Evolutionary conservation across 2,113 vertebrate species (phyloP).

Genomic region (Carassius carassius): DNA sequence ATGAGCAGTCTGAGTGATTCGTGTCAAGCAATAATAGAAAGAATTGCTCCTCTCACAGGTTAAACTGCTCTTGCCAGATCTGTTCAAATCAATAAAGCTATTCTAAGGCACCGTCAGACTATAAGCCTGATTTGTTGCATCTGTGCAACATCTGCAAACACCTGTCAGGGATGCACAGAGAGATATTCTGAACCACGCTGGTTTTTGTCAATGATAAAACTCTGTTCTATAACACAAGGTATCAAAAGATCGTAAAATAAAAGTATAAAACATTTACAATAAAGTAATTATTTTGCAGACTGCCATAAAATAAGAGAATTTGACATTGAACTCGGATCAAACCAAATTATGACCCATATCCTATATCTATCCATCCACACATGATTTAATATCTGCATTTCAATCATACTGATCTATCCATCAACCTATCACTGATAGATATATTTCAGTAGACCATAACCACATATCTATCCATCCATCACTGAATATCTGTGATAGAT

Average conservation of each 20-base stretch:
- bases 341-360: neutral
- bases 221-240: neutral
- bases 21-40: neutral
- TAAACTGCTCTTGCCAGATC: constrained; percentile 21
- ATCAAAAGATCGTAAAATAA: neutral
- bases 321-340: neutral
- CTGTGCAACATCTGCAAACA: constrained; percentile 26
- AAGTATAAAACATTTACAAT: neutral
- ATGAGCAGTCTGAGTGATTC: neutral
- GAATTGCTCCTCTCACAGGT: constrained; percentile 26
- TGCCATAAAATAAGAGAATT: neutral
- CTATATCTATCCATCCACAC: neutral
- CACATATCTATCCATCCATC: neutral
- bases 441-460: neutral
- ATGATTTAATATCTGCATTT: neutral
- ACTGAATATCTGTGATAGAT: neutral
- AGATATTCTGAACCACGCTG: neutral
- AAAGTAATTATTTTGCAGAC: neutral
- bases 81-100: constrained; percentile 20
- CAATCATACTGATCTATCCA: neutral
- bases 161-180: neutral
- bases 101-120: constrained; percentile 6
- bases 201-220: neutral
- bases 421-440: neutral
- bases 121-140: constrained; percentile 4